Conservation (phyloP, 2,797 vertebrate genomes). For the Rhynchotus rufescens region DNA sequence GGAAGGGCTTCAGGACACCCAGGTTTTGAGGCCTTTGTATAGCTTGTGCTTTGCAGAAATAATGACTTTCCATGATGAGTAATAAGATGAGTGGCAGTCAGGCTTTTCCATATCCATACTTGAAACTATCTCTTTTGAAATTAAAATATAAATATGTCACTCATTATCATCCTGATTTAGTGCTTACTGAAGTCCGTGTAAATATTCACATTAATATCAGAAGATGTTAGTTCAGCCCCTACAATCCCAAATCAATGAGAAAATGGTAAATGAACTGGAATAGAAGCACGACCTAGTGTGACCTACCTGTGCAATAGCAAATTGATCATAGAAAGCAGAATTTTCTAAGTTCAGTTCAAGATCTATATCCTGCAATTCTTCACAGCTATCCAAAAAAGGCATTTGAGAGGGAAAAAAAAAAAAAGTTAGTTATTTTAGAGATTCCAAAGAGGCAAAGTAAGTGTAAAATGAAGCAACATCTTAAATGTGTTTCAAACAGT, state of each 20-base stretch:
- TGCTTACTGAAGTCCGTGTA: conserved; percentile 7
- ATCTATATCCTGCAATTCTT: conserved; percentile 92
- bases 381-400: conserved; percentile 84
- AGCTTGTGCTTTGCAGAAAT: neutral
- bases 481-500: neutral
- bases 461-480: neutral
- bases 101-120: neutral
- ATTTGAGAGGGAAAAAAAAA: neutral
- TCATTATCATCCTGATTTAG: neutral
- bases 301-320: conserved; percentile 93
- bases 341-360: conserved; percentile 93
- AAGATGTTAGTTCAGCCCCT: neutral
- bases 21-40: neutral
- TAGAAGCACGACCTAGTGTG: neutral
- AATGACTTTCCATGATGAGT: neutral
- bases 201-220: conserved; percentile 24
- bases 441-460: neutral
- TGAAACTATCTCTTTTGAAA: neutral
- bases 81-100: neutral
- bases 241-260: neutral
- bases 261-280: conserved; percentile 6
- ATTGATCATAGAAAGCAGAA: conserved; percentile 95
- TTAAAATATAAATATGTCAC: neutral
- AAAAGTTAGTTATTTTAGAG: conserved; percentile 21
- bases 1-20: neutral